Evolutionary conservation across 1,140 invertebrate genomes (phyloP).

Genomic region (Panulirus ornatus): DNA sequence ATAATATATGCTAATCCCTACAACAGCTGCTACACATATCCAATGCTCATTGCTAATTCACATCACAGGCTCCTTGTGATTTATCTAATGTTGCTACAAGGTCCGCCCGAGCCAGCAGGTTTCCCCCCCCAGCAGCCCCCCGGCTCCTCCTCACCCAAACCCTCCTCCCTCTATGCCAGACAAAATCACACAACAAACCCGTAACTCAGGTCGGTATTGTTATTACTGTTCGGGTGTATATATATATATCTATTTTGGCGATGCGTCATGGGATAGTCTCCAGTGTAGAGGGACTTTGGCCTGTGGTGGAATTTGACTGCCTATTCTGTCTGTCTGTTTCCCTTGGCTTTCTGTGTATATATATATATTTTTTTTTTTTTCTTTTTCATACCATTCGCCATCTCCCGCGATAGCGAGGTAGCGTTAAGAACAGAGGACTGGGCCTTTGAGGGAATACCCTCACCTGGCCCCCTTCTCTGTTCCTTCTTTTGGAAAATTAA

Average conservation of each 20-base stretch:
- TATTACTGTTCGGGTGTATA: not conserved
- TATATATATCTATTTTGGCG: not conserved
- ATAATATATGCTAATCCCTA: too few relatives aligned
- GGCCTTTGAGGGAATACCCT: too few relatives aligned
- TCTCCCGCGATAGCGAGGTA: too few relatives aligned
- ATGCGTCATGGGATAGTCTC: not conserved
- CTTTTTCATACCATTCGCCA: not conserved
- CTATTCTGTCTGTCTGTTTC: not conserved
- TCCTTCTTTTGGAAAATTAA: too few relatives aligned
- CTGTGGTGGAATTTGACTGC: too few relatives aligned
- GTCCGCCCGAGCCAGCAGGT: conserved; percentile 4
- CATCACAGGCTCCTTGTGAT: conserved; percentile 8
- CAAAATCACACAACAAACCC: not conserved
- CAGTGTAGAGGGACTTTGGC: too few relatives aligned
- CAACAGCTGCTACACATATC: conserved; percentile 37
- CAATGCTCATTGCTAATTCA: conserved; percentile 41
- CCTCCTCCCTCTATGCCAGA: not conserved
- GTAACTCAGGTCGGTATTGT: conserved; percentile 31
- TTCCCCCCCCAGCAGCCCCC: too few relatives aligned
- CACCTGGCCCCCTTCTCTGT: too few relatives aligned
- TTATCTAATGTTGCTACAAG: conserved; percentile 46
- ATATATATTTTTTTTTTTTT: not conserved
- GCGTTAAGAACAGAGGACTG: too few relatives aligned
- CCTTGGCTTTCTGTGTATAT: not conserved
- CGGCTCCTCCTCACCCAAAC: not conserved